Base-by-base conservation (phyloP, 2,888 invertebrate genomes). In the Calliphora vomitoria region DNA sequence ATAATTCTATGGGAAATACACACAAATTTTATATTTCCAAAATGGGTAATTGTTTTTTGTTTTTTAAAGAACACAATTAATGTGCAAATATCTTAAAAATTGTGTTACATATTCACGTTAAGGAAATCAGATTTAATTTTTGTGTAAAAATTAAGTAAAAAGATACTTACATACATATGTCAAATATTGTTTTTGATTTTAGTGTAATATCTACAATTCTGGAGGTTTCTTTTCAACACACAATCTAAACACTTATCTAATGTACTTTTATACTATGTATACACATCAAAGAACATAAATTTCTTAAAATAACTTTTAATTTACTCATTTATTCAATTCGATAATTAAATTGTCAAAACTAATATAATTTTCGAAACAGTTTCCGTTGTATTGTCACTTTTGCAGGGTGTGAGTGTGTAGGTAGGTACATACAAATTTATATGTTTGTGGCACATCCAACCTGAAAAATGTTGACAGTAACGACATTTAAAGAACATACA, bases 381-480 rank as follows among this genome's bases (percentile, higher is more conserved):
- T 50, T 50, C n/a, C 50, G 13, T 50, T 4, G 50, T 55, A 55
- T 55, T 55, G 55, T 50, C 55, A 55, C 55, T 55, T 20, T 55
- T 55, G 10, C 10, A n/a, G 8, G 15, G 4, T 50, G 4, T 50
- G n/a, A n/a, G 15, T 6, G 11, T 55, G 11, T 55, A 20, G 6
- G 20, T 18, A 6, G n/a, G n/a, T n/a, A n/a, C n/a, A n/a, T n/a
- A n/a, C 0, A 18, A 6, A 8, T 10, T 60, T n/a, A 18, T 20
- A 8, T 35, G 8, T 35, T 62, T 50, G 6, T 62, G 13, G 25
- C n/a, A 44, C 58, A 20, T 62, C 5, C 11, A 64, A 55, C 53
- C 44, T 31, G 44, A 62, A 55, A 71, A 71, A 75, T 68, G 20
- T 58, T 35, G 82, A 20, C 47, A 58, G 41, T 55, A 55, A 47